These are phyloP conservation scores for Sebastes nivosus DNA, from an alignment of 2,797 vertebrate species.

Conservation along the genomic window DNA sequence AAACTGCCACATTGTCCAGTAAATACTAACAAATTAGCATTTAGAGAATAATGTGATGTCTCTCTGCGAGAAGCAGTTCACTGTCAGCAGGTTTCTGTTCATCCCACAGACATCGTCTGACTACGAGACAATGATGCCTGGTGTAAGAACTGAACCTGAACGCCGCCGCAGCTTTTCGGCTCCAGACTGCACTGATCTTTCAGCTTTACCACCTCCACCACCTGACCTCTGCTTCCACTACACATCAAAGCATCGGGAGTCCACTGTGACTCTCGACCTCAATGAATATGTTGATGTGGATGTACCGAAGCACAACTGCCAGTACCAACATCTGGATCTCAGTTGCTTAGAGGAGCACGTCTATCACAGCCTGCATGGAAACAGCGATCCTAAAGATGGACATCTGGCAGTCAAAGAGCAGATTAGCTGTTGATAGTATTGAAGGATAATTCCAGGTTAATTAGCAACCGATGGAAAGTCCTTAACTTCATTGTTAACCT, in stretches of 20 bases:
- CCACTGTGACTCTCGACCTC: not conserved
- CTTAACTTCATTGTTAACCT: not conserved
- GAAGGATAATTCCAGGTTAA: not conserved
- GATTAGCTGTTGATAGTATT: not conserved
- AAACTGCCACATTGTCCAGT: not conserved
- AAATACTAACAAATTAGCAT: not conserved
- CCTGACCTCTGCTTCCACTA: conserved; percentile 18
- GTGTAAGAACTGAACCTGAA: not conserved
- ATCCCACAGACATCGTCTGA: conserved; percentile 47
- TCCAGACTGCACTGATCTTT: not conserved
- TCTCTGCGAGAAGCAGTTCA: not conserved
- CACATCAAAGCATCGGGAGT: conserved; percentile 4
- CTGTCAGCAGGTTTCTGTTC: not conserved
- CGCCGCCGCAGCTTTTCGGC: not conserved
- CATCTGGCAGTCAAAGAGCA: not conserved
- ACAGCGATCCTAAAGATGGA: not conserved
- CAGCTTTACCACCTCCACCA: not conserved
- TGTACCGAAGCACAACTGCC: not conserved
- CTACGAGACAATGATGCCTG: conserved; percentile 59
- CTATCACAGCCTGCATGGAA: conserved; percentile 48
- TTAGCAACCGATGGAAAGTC: not conserved
- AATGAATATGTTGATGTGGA: conserved; percentile 51
- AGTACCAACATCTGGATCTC: conserved; percentile 58
- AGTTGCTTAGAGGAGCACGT: conserved; percentile 47
- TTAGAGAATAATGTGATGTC: not conserved